Percentiles rank a stretch among this genome's conserved stretches.
phyloP scores from a whole-genome alignment of 1,140 invertebrate species.

The Dysdera silvatica region DNA sequence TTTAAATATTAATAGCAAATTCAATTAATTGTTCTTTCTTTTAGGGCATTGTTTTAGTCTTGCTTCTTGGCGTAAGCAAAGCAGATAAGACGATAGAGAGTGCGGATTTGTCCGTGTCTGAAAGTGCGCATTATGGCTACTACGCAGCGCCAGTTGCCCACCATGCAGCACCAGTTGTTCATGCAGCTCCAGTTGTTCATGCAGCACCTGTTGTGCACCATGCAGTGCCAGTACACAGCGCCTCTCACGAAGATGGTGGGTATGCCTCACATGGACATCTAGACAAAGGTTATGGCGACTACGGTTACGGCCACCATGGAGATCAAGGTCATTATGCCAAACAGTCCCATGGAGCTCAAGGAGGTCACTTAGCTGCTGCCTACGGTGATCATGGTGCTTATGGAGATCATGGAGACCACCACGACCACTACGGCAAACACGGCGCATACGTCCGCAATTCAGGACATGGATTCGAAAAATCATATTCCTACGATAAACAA shows the following conservation, averaged over 20 bases:
- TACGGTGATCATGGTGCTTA: slow-evolving; percentile 23
- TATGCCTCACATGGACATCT: slow-evolving; percentile 7
- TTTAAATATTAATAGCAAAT: too few species aligned
- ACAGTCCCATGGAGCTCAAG: slow-evolving; percentile 9
- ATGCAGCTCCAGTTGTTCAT: too few species aligned
- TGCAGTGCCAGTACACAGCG: neutral
- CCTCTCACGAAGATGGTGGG: neutral
- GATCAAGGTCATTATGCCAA: slow-evolving; percentile 16
- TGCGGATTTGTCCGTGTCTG: too few species aligned
- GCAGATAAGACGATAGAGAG: too few species aligned
- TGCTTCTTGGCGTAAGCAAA: too few species aligned
- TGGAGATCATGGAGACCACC: slow-evolving; percentile 11
- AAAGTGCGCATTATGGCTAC: too few species aligned
- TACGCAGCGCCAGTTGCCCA: too few species aligned
- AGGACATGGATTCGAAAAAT: slow-evolving; percentile 24
- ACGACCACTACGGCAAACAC: slow-evolving; percentile 17
- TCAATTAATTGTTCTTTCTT: too few species aligned
- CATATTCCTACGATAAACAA: slow-evolving; percentile 28
- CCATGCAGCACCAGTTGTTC: too few species aligned
- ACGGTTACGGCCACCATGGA: slow-evolving; percentile 13
- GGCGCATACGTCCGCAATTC: slow-evolving; percentile 20
- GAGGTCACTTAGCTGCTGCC: slow-evolving; percentile 7
- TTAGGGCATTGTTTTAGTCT: too few species aligned
- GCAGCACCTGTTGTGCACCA: too few species aligned
- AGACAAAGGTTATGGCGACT: neutral